Conservation (phyloP, 2,888 invertebrate genomes). For the Fissipunctia ypsillon region DNA sequence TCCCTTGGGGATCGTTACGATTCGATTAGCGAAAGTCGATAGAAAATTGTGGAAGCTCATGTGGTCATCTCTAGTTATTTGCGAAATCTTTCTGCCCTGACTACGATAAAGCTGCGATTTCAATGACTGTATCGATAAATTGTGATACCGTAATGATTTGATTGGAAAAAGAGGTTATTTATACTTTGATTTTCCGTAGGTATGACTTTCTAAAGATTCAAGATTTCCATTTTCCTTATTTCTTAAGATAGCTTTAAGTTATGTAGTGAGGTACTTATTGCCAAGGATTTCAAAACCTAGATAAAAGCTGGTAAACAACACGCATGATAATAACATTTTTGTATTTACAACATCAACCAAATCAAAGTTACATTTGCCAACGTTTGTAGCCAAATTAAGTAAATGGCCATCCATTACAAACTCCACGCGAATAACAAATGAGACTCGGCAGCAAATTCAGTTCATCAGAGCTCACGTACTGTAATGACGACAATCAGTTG, state of each 20-base stretch:
- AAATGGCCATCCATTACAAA: slow-evolving; percentile 47
- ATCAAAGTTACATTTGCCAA: slow-evolving; percentile 54
- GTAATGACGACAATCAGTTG: slow-evolving; percentile 47
- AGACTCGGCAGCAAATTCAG: slow-evolving; percentile 31
- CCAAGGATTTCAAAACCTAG: slow-evolving; percentile 30
- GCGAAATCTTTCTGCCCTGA: slow-evolving; percentile 67
- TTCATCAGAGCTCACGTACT: slow-evolving; percentile 36
- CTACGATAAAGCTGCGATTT: slow-evolving; percentile 59
- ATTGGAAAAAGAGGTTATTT: slow-evolving; percentile 2
- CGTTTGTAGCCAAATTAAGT: slow-evolving; percentile 57
- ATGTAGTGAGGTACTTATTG: background rate
- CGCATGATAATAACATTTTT: slow-evolving; percentile 32
- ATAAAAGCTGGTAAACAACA: slow-evolving; percentile 10
- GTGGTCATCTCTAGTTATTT: slow-evolving; percentile 70
- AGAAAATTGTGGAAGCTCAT: slow-evolving; percentile 74
- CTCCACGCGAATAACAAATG: slow-evolving; percentile 63
- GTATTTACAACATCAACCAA: slow-evolving; percentile 49
- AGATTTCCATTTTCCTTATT: background rate
- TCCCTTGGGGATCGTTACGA: slow-evolving; percentile 56
- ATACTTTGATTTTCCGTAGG: background rate
- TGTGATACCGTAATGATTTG: slow-evolving; percentile 13
- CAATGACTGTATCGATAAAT: slow-evolving; percentile 52
- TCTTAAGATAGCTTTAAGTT: background rate
- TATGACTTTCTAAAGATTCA: no score
- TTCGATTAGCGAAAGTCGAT: slow-evolving; percentile 78